Conservation (phyloP, 2,113 vertebrate genomes). For the Dendropsophus ebraccatus region DNA sequence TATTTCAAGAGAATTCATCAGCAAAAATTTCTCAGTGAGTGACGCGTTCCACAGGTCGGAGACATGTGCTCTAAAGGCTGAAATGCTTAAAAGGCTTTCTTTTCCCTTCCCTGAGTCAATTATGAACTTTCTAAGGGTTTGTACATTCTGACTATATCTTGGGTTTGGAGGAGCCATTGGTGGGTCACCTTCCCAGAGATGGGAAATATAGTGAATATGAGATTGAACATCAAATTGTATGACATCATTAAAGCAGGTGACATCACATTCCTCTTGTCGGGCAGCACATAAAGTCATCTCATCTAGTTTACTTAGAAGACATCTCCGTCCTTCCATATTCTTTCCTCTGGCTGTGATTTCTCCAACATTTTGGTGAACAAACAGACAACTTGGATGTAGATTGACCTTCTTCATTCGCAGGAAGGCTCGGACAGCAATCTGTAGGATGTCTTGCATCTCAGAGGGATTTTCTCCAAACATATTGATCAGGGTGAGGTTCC, state of each 20-base stretch:
- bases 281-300: slow-evolving; percentile 61
- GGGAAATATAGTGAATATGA: slow-evolving; percentile 68
- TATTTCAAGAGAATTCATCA: slow-evolving; percentile 66
- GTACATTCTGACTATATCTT: slow-evolving; percentile 68
- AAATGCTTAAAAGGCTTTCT: slow-evolving; percentile 61
- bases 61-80: slow-evolving; percentile 62
- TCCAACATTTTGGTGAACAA: too few relatives aligned
- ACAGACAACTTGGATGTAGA: slow-evolving; percentile 67
- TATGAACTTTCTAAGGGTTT: slow-evolving; percentile 65
- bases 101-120: slow-evolving; percentile 60
- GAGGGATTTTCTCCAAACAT: slow-evolving; percentile 72
- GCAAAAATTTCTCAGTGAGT: slow-evolving; percentile 71
- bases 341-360: too few relatives aligned
- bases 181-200: slow-evolving; percentile 71
- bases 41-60: slow-evolving; percentile 68
- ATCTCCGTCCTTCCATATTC: too few relatives aligned
- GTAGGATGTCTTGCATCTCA: slow-evolving; percentile 72
- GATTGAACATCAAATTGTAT: slow-evolving; percentile 68
- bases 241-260: slow-evolving; percentile 67
- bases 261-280: slow-evolving; percentile 64
- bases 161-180: slow-evolving; percentile 70
- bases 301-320: neutral
- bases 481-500: slow-evolving; percentile 67
- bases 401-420: neutral
- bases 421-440: slow-evolving; percentile 63